Evolutionary conservation across 2,888 invertebrate species (phyloP), one percentile per base, ranked within the genome.

Genomic region (Leptopilina myrica): DNA sequence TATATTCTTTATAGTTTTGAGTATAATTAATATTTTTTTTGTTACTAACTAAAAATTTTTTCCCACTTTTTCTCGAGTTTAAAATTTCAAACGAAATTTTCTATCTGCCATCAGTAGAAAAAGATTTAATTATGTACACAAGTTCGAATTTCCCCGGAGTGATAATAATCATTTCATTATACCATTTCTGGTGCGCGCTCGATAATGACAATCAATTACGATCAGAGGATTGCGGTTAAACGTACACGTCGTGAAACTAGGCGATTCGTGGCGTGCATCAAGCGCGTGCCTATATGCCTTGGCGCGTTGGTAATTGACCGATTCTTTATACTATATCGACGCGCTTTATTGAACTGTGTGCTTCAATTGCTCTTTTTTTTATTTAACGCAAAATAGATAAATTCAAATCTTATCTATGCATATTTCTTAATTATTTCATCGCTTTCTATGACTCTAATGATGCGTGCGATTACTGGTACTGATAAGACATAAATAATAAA

Each of bases 231-330:
- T 14, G 26, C 49, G 12, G 14, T n/a, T 67, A 67, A 67, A 49
- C 49, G 49, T 49, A 11, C 12, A 49, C 46, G 46, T 67, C 46
- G 46, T 67, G 26, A 67, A 67, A 66, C 40, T 66, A 62, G 62
- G 62, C 12, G 20, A 62, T 20, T n/a, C n/a, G 62, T 15, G 7
- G 62, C 62, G 20, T 49, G 20, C 20, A 20, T n/a, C 46, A 66
- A 67, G 67, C 46, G 67, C 49, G 67, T 67, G 67, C 67, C 67
- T 20, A 67, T 49, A 43, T 49, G 11, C 67, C 67, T 46, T 67
- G 26, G 20, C 7, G 67, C 46, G 20, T 67, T 67, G 43, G 43
- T 43, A 67, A 67, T 67, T 67, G 67, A 67, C 67, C 67, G 67
- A 67, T 67, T 67, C 67, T 49, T 49, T 20, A 20, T 20, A 20